These are phyloP conservation scores for Amniataba percoides DNA, from an alignment of 2,797 vertebrate genomes.

Conservation along the genomic window DNA sequence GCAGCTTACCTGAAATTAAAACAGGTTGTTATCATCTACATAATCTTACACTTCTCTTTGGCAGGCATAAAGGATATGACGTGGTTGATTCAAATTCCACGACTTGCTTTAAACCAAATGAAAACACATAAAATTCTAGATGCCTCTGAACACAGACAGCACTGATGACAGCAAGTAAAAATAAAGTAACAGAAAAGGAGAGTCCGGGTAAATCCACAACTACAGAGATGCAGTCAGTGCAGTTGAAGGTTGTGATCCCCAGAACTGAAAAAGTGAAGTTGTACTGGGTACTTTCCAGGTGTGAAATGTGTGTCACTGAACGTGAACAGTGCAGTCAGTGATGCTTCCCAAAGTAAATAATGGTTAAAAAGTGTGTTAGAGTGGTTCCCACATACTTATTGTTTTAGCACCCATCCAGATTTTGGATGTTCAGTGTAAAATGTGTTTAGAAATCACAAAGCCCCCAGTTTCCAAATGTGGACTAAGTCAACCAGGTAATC, in stretches of 20 bases:
- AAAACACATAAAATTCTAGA: not conserved
- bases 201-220: not conserved
- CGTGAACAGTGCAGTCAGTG: not conserved
- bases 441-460: not conserved
- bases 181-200: too few species aligned
- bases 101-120: not conserved
- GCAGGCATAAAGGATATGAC: not conserved
- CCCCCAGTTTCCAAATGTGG: slow-evolving; percentile 13
- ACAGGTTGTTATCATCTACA: not conserved
- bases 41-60: not conserved
- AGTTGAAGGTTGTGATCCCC: not conserved
- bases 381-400: not conserved
- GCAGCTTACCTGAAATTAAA: not conserved
- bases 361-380: not conserved
- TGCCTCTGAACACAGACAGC: not conserved
- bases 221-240: not conserved
- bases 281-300: not conserved
- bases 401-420: not conserved
- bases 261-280: not conserved
- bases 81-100: not conserved
- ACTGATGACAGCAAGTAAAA: not conserved
- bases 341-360: not conserved
- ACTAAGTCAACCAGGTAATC: slow-evolving; percentile 40
- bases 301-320: not conserved
- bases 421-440: slow-evolving; percentile 14